Conservation (phyloP, 37 sponge, comb jelly and placozoan genomes). For the Ephydatia muelleri region DNA sequence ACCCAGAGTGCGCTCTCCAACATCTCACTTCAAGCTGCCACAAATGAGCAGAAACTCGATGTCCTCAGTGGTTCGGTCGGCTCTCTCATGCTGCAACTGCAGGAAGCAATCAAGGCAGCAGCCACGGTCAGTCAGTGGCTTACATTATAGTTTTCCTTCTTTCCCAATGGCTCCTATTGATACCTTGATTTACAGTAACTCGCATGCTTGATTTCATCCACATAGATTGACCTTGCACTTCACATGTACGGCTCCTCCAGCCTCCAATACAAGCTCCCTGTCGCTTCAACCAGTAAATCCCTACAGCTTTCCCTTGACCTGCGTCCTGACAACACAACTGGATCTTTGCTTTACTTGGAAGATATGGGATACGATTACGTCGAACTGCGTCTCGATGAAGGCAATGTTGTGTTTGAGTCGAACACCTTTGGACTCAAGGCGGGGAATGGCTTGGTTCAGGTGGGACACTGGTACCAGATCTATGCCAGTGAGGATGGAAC, state of each 20-base stretch:
- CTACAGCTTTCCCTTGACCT: conserved; percentile 34
- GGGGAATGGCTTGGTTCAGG: neutral
- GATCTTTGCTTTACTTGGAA: neutral
- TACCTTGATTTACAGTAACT: neutral
- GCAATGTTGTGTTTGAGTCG: conserved; percentile 15
- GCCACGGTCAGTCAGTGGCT: conserved; percentile 1
- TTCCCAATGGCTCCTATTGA: neutral
- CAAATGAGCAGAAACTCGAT: no score
- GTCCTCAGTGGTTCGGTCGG: neutral
- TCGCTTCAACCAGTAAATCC: conserved; percentile 16
- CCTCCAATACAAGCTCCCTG: conserved; percentile 15
- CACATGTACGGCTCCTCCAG: conserved; percentile 61
- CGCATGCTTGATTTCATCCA: neutral
- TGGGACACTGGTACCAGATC: conserved; percentile 35
- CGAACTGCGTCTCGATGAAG: conserved; percentile 7
- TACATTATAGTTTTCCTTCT: neutral
- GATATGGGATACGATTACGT: neutral
- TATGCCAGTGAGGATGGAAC: conserved; percentile 35
- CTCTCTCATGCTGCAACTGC: neutral
- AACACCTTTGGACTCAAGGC: neutral
- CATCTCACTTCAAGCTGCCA: no score
- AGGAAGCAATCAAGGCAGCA: conserved; percentile 29
- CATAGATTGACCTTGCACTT: conserved; percentile 69
- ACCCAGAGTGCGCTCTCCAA: no score
- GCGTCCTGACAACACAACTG: conserved; percentile 7